A percentile compares a stretch with the other conserved stretches of the same genome.
phyloP scores from a whole-genome alignment of 1,140 invertebrate species.

The Scaptomyza graminum region DNA sequence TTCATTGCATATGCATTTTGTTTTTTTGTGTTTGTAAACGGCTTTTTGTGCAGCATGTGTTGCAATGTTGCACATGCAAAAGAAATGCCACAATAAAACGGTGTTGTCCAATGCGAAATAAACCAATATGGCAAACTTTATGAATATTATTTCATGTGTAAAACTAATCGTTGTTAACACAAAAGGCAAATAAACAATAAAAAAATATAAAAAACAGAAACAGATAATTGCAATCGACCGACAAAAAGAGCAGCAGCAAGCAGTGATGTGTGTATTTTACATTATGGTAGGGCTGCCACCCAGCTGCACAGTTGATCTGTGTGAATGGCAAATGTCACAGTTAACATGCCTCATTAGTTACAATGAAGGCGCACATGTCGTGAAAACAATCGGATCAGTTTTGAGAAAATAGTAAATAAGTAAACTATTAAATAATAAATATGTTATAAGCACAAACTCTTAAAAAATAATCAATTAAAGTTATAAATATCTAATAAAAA shows the following conservation, averaged over 20 bases:
- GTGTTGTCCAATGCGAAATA: conserved; percentile 11
- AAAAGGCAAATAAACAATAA: conserved; percentile 4
- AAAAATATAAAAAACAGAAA: not conserved
- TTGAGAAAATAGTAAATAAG: not conserved
- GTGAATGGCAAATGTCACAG: conserved; percentile 7
- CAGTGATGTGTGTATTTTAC: not conserved
- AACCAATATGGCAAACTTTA: conserved; percentile 29
- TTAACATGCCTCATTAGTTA: too few relatives aligned
- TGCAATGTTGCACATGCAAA: conserved; percentile 1
- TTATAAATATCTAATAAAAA: too few relatives aligned
- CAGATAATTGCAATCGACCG: not conserved
- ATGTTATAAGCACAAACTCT: too few relatives aligned
- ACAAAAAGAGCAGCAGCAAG: not conserved
- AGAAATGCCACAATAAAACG: not conserved
- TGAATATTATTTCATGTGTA: conserved; percentile 17
- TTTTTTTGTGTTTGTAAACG: too few relatives aligned
- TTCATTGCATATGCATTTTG: too few relatives aligned
- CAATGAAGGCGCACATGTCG: too few relatives aligned
- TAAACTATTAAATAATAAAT: too few relatives aligned
- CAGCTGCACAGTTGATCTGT: conserved; percentile 3
- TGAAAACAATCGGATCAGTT: not conserved
- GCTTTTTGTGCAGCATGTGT: too few relatives aligned
- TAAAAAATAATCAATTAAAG: too few relatives aligned
- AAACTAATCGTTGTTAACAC: conserved; percentile 16
- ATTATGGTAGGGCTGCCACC: conserved; percentile 6